Base-by-base conservation (phyloP, 2,888 invertebrate genomes). In the Leucophenga maculata region DNA sequence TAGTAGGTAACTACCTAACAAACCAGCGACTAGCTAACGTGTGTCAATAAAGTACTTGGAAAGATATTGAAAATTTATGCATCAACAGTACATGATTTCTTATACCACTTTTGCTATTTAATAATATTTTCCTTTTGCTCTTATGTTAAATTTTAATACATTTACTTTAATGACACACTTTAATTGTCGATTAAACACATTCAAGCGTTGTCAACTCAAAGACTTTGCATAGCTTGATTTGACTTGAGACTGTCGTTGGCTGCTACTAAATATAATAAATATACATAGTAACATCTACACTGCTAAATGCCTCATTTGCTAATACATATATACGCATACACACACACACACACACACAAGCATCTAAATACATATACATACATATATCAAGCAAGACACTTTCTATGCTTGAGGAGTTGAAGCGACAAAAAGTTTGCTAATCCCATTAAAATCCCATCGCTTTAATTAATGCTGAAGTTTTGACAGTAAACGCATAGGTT, bases 381-480 rank as follows among this genome's bases (percentile, higher is more conserved):
- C 8, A 39, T 39, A 39, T 39, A 39, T 39, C 39, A 39, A 39
- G 6, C 39, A 39, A 8, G 39, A 39, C 39, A 39, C 39, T 8
- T 9, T 39, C 26, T 4, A 13, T 22, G 60, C 60, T 13, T 60
- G 22, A 57, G 39, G 39, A 46, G 22, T 64, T 48, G 46, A 64
- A 64, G 62, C 62, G 62, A 64, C 62, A 64, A 64, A 64, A 64
- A 64, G 62, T 65, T 59, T 44, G 69, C 67, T 74, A 79, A 79
- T 74, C 71, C 69, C 76, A 78, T 82, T 79, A 75, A 77, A 79
- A 79, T 77, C 77, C 77, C 75, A 75, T 76, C 71, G 72, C 73
- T 82, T 82, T 80, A 80, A 80, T 78, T 75, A 78, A 78, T 74
- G 72, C 70, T 71, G 69, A 72, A 72, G 72, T 59, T 70, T 72